phyloP scores from a whole-genome alignment of 2,113 vertebrate genomes.

The Cottus gobio region DNA sequence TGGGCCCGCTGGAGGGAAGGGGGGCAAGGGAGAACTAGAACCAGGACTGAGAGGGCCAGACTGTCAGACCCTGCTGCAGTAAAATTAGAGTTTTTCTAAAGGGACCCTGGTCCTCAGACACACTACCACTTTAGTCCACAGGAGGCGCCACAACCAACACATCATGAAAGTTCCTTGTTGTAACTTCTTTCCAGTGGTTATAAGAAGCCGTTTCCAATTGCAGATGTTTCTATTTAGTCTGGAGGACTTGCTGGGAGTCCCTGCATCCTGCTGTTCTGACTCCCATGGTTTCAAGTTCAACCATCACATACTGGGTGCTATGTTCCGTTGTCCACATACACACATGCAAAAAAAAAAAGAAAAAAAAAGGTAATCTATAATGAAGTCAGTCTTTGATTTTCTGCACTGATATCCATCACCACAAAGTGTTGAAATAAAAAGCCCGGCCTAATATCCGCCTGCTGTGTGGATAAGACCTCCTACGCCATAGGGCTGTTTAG shows the following conservation, averaged over 20 bases:
- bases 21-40: background rate
- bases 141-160: no score
- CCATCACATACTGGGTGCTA: background rate
- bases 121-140: no score
- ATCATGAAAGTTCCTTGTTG: no score
- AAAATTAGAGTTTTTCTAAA: background rate
- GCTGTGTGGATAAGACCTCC: conserved; percentile 56
- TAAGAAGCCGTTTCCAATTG: background rate
- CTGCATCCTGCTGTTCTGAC: background rate
- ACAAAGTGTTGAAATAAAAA: conserved; percentile 40
- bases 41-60: no score
- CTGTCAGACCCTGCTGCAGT: background rate
- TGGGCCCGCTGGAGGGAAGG: background rate
- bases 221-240: background rate
- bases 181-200: background rate
- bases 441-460: conserved; percentile 31
- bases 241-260: background rate
- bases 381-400: conserved; percentile 25
- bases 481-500: conserved; percentile 71
- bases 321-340: background rate
- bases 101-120: no score
- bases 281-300: background rate
- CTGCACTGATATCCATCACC: conserved; percentile 29
- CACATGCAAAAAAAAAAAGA: background rate
- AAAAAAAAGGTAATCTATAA: background rate